These are phyloP conservation scores for Bubalus kerabau DNA, from an alignment of 2,113 vertebrate species.

Conservation along the genomic window DNA sequence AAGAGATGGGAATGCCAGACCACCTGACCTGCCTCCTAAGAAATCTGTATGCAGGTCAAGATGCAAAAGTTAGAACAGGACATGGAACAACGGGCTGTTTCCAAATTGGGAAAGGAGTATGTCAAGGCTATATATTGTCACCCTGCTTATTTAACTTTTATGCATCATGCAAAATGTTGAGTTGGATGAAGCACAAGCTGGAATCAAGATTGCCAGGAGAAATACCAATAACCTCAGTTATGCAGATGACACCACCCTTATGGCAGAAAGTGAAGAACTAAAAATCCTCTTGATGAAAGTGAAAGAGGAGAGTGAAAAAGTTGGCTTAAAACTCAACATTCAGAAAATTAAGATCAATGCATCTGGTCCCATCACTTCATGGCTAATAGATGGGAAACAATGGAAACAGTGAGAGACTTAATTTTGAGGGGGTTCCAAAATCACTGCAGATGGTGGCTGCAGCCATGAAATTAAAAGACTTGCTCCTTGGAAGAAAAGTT, in stretches of 20 bases:
- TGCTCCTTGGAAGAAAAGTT: not conserved
- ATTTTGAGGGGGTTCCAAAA: not conserved
- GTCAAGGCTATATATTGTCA: not conserved
- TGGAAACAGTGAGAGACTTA: not conserved
- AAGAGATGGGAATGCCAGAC: not conserved
- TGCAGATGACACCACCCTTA: not conserved
- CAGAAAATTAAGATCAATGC: not conserved
- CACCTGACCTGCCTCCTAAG: not conserved
- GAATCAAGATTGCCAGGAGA: not conserved
- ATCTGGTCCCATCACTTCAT: not conserved
- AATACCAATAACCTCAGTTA: not conserved
- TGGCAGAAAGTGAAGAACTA: not conserved
- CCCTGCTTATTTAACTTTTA: not conserved
- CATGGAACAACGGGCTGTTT: not conserved
- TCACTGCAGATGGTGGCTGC: not conserved
- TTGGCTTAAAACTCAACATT: not conserved
- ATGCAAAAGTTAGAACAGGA: not conserved
- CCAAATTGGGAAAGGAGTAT: not conserved
- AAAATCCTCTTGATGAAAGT: not conserved
- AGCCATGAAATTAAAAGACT: not conserved
- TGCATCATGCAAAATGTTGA: not conserved
- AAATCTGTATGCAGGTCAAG: not conserved
- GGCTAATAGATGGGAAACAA: not conserved
- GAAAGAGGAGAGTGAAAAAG: not conserved
- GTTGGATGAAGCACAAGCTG: not conserved